phyloP scores from a whole-genome alignment of 2,888 invertebrate genomes.

The Mantis religiosa region DNA sequence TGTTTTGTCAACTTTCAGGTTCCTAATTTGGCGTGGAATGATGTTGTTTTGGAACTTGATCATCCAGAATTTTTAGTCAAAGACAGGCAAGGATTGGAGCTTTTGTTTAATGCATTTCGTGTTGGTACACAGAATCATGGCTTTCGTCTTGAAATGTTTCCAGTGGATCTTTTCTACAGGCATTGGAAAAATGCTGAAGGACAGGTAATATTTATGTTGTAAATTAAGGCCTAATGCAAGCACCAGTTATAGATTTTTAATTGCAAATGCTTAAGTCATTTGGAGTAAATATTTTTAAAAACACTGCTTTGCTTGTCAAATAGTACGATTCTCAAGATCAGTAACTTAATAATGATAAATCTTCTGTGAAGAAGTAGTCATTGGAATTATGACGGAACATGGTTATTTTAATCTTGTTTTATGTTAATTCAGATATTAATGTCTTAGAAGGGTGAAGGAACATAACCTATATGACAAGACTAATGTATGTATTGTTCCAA shows the following conservation, averaged over 20 bases:
- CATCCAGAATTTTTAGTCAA: slow-evolving; percentile 85
- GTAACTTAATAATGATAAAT: too few relatives aligned
- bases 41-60: slow-evolving; percentile 87
- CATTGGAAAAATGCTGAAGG: slow-evolving; percentile 93
- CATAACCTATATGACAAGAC: too few relatives aligned
- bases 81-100: slow-evolving; percentile 77
- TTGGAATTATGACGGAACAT: too few relatives aligned
- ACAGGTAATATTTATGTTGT: slow-evolving; percentile 46
- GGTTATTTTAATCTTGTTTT: too few relatives aligned
- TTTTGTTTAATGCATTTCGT: slow-evolving; percentile 78
- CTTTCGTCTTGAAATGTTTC: slow-evolving; percentile 69
- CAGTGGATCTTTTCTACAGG: slow-evolving; percentile 84
- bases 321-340: too few relatives aligned
- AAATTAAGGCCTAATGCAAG: neutral
- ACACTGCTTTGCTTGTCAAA: too few relatives aligned
- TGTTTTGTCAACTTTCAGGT: slow-evolving; percentile 40
- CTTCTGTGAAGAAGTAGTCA: too few relatives aligned
- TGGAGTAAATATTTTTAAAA: too few relatives aligned
- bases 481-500: too few relatives aligned
- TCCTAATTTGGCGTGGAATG: slow-evolving; percentile 85
- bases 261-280: too few relatives aligned
- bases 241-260: neutral
- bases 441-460: too few relatives aligned
- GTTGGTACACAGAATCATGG: slow-evolving; percentile 72
- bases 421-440: too few relatives aligned